phyloP scores from a whole-genome alignment of 2,888 invertebrate species.

The Limnephilus marmoratus region DNA sequence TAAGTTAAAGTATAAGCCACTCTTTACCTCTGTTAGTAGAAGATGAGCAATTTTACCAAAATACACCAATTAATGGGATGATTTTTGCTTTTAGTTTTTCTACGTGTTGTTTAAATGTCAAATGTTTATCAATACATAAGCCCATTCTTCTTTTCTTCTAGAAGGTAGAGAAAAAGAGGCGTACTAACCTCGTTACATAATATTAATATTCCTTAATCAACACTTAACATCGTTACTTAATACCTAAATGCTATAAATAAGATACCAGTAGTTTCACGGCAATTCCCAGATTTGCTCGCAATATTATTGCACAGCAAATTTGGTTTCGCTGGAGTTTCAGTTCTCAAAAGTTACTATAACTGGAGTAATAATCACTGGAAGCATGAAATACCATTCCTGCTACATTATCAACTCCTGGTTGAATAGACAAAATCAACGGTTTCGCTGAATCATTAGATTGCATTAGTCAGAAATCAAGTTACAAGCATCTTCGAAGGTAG shows the following conservation, averaged over 20 bases:
- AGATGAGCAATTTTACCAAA: too few relatives aligned
- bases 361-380: not conserved
- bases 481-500: not conserved
- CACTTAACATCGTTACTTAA: not conserved
- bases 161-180: not conserved
- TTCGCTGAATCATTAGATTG: not conserved
- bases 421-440: not conserved
- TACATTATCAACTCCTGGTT: not conserved
- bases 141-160: not conserved
- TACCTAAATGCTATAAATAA: not conserved
- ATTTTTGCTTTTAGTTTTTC: too few relatives aligned
- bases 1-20: too few relatives aligned
- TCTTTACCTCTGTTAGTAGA: too few relatives aligned
- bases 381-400: not conserved
- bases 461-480: not conserved
- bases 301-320: not conserved
- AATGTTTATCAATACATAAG: too few relatives aligned
- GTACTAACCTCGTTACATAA: not conserved
- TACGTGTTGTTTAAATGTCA: too few relatives aligned
- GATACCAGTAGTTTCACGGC: not conserved
- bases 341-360: not conserved
- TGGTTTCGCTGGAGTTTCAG: not conserved
- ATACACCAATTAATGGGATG: too few relatives aligned
- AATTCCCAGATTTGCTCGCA: not conserved
- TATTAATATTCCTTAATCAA: not conserved